Conservation (phyloP, 2,888 invertebrate species). For the Drosophila subquinaria region DNA sequence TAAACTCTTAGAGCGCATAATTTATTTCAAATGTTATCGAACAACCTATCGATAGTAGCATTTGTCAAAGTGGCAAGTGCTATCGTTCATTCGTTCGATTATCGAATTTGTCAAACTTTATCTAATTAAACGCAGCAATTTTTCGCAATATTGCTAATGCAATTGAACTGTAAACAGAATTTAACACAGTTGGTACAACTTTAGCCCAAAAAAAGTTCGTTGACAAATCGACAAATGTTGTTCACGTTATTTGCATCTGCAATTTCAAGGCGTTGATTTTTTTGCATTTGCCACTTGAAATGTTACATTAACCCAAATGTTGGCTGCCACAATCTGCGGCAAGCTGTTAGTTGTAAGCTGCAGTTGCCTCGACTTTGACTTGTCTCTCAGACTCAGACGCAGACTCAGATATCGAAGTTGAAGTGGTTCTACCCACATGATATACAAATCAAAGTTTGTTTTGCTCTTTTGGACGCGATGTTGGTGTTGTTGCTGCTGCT, state of each 20-base stretch:
- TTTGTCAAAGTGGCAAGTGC: not conserved
- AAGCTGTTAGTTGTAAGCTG: constrained; percentile 15
- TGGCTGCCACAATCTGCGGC: constrained; percentile 37
- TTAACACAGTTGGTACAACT: constrained; percentile 9
- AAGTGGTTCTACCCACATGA: constrained; percentile 66
- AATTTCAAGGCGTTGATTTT: constrained; percentile 42
- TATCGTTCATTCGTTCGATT: constrained; percentile 19
- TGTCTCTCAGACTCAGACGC: constrained; percentile 3
- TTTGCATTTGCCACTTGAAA: constrained; percentile 36
- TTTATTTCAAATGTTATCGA: not conserved
- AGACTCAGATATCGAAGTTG: constrained; percentile 22
- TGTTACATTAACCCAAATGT: constrained; percentile 78
- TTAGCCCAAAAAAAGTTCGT: constrained; percentile 4
- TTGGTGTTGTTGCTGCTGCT: constrained; percentile 17
- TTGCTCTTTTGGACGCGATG: constrained; percentile 41
- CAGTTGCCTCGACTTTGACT: constrained; percentile 56
- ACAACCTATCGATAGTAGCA: not conserved
- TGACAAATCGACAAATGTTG: constrained; percentile 53
- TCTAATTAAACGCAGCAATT: constrained; percentile 35
- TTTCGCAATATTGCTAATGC: constrained; percentile 9
- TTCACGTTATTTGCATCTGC: constrained; percentile 53
- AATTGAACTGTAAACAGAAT: constrained; percentile 18
- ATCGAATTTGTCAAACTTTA: constrained; percentile 22
- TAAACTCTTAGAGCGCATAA: not conserved
- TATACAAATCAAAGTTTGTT: constrained; percentile 63